Evolutionary conservation across 2,113 vertebrate species (phyloP).

Genomic region (Euleptes europaea): DNA sequence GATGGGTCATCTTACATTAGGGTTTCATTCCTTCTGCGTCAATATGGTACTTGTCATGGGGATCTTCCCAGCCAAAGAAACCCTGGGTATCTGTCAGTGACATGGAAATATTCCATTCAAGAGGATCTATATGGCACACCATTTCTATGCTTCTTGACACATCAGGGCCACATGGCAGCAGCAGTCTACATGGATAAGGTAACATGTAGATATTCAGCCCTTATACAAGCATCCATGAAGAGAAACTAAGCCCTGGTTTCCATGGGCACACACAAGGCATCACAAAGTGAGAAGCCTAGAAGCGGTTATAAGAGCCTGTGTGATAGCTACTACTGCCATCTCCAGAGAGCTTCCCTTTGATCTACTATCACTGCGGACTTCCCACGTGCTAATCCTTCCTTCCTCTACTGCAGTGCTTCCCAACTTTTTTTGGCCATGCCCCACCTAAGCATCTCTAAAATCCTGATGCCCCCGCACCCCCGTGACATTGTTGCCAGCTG

Average conservation of each 20-base stretch:
- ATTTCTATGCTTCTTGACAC: background rate
- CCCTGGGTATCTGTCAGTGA: background rate
- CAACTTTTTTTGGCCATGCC: too few relatives aligned
- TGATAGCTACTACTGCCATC: too few relatives aligned
- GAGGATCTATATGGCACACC: background rate
- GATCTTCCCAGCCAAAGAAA: too few relatives aligned
- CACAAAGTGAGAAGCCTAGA: background rate
- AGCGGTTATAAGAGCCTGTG: background rate
- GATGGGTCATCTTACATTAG: too few relatives aligned
- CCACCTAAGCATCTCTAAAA: too few relatives aligned
- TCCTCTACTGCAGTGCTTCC: too few relatives aligned
- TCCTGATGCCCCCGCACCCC: too few relatives aligned
- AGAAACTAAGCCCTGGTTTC: background rate
- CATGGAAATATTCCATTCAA: background rate
- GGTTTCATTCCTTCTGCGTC: too few relatives aligned
- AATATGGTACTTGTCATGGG: background rate
- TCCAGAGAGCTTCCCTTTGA: too few relatives aligned
- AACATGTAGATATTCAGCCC: background rate
- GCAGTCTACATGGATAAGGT: background rate
- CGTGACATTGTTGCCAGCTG: too few relatives aligned
- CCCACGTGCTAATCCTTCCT: background rate
- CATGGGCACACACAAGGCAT: background rate
- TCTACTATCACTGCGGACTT: background rate
- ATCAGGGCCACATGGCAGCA: background rate
- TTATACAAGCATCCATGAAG: background rate